These are phyloP conservation scores for Discoglossus pictus DNA, from an alignment of 2,797 vertebrate species.

Conservation along the genomic window DNA sequence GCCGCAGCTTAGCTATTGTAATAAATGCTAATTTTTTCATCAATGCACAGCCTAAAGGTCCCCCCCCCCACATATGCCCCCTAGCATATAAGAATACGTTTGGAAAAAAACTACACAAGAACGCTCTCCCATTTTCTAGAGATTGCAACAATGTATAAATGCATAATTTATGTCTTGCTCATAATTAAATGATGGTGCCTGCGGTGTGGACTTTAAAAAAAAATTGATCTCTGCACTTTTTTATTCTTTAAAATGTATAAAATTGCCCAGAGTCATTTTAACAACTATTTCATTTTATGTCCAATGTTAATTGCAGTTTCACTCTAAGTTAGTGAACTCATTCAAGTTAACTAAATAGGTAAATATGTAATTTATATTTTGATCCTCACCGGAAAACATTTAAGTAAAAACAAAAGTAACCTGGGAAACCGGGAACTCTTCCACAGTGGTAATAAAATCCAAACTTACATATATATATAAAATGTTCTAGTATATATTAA, in stretches of 20 bases:
- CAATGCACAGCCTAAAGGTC: slow-evolving; percentile 62
- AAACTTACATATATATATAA: no score
- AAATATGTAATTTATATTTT: slow-evolving; percentile 24
- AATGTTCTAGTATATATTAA: no score
- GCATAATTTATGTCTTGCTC: slow-evolving; percentile 80
- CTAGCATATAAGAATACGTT: slow-evolving; percentile 50
- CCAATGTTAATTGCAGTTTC: slow-evolving; percentile 62
- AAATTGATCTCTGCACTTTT: slow-evolving; percentile 76
- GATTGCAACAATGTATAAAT: slow-evolving; percentile 78
- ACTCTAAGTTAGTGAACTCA: slow-evolving; percentile 61
- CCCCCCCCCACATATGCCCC: slow-evolving; percentile 58
- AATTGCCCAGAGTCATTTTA: slow-evolving; percentile 73
- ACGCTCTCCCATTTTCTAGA: slow-evolving; percentile 68
- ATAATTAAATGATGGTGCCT: slow-evolving; percentile 84
- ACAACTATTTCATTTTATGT: slow-evolving; percentile 69
- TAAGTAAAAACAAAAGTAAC: no score
- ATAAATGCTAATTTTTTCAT: slow-evolving; percentile 73
- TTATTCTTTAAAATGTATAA: slow-evolving; percentile 67
- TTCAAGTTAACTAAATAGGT: slow-evolving; percentile 55
- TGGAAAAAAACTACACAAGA: slow-evolving; percentile 58
- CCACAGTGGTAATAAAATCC: no score
- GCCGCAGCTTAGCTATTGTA: slow-evolving; percentile 58
- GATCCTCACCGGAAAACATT: no score
- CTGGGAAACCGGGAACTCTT: no score
- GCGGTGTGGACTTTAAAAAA: slow-evolving; percentile 73